Base-by-base conservation (phyloP, 2,797 vertebrate species). In the Bovichtus variegatus region DNA sequence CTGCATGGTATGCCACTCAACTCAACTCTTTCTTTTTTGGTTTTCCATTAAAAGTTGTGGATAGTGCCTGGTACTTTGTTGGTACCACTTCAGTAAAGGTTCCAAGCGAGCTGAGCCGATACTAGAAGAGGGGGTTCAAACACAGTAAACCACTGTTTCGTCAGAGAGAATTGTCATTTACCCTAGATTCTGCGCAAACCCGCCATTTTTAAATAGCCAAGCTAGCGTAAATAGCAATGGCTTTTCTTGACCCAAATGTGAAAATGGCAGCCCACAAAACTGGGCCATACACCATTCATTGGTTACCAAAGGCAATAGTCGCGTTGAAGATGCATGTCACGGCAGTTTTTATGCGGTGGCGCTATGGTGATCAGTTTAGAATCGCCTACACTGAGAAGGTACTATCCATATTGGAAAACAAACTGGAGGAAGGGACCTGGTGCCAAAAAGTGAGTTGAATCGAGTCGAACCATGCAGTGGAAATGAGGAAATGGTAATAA, bases 151-250 rank as follows among this genome's bases (percentile, higher is more conserved):
- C 16, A 19, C 51, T 0, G 51, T 54, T 31, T 19, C 9, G 27
- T 54, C 27, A 0, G 27, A 31, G 51, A 19, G 47, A 25, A 25
- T n/a, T n/a, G n/a, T n/a, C n/a, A n/a, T n/a, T n/a, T n/a, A n/a
- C n/a, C n/a, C n/a, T n/a, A 50, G 15, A 10, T 10, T 27, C 27
- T 31, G 16, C 4, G 31, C 12, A 6, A n/a, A n/a, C n/a, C n/a
- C n/a, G n/a, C n/a, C n/a, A n/a, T n/a, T n/a, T n/a, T n/a, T n/a
- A n/a, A 50, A 50, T 11, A 19, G 6, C 41, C 41, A 43, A 43
- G 16, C 19, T 47, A n/a, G 0, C 1, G 2, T 21, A n/a, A 15
- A 0, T 25, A n/a, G n/a, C n/a, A n/a, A n/a, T 6, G 6, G 7
- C 51, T 50, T 25, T 21, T 12, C 47, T 50, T 0, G 21, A 50